Base-by-base conservation (phyloP, 35 echinoderm and acorn worm genomes). In the Anneissia japonica region DNA sequence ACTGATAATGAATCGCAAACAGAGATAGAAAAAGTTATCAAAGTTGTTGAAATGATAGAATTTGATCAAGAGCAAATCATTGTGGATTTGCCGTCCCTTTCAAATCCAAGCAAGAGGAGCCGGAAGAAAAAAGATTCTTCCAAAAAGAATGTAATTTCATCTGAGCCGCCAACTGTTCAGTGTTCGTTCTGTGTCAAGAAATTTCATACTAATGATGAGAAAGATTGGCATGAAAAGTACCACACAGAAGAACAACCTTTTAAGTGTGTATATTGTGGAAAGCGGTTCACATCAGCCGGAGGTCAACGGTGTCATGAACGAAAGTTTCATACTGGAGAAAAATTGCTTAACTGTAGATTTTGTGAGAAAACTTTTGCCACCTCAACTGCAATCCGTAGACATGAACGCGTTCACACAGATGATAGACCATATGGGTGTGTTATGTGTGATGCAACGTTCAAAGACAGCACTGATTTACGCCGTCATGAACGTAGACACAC, bases 251-350 rank as follows among this genome's bases (percentile, higher is more conserved):
- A 87, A 46, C 77, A 51, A 36, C 85, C 74, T 46, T 55, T 31
- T 51, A 75, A 79, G 4, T 87, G 85, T 36, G 12, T 33, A 46
- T 74, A 46, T 33, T 87, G 85, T 30, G 85, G 37, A 14, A 87
- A 78, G 34, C 21, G 74, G n/a, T 87, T 87, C 76, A 87, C 39
- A 16, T 31, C 36, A 19, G 21, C 33, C 17, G 45, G 75, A 46
- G 41, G 77, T n/a, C 76, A 79, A 23, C 73, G 37, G 31, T 29
- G 37, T 80, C 85, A 87, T 34, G 39, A 79, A 64, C 51, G 51
- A 34, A 87, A 46, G 30, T 79, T 41, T 80, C 85, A 87, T n/a
- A 79, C 32, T 3, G 34, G 39, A 19, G 85, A 87, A 31, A 87
- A 30, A 3, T 37, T 40, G 32, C 77, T 46, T 35, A 75, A 26